Percentiles rank a stretch among this genome's conserved stretches.
phyloP scores from a whole-genome alignment of 2,888 invertebrate genomes.

The Epsilonema sp. region DNA sequence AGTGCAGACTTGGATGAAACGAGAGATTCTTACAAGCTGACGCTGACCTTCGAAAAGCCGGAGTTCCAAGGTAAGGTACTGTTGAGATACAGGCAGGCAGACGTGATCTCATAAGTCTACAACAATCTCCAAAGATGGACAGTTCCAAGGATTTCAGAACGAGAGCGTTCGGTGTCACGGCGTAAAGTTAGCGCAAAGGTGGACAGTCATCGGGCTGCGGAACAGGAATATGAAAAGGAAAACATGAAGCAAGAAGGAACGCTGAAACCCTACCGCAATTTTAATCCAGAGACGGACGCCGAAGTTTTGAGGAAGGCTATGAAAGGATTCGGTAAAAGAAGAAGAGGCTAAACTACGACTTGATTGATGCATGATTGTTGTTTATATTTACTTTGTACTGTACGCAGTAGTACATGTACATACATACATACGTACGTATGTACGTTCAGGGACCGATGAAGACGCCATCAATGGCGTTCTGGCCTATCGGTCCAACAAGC shows the following conservation, averaged over 20 bases:
- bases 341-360: too few relatives aligned
- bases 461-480: conserved; percentile 51
- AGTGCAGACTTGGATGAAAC: conserved; percentile 29
- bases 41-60: too few relatives aligned
- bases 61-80: too few relatives aligned
- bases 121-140: too few relatives aligned
- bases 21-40: conserved; percentile 27
- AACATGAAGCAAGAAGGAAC: conserved; percentile 30
- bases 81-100: too few relatives aligned
- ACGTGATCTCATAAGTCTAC: too few relatives aligned
- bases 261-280: conserved; percentile 27
- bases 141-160: too few relatives aligned
- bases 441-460: conserved; percentile 52
- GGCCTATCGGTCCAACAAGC: conserved; percentile 7
- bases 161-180: too few relatives aligned
- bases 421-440: too few relatives aligned
- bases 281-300: conserved; percentile 31
- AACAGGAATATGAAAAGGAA: conserved; percentile 4
- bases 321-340: conserved; percentile 34
- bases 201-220: not conserved
- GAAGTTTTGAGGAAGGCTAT: conserved; percentile 30
- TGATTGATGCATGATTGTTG: too few relatives aligned
- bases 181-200: not conserved
- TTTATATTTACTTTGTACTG: not conserved
- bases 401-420: not conserved